phyloP scores from a whole-genome alignment of 2,797 vertebrate species.

The Cyprinella venusta region DNA sequence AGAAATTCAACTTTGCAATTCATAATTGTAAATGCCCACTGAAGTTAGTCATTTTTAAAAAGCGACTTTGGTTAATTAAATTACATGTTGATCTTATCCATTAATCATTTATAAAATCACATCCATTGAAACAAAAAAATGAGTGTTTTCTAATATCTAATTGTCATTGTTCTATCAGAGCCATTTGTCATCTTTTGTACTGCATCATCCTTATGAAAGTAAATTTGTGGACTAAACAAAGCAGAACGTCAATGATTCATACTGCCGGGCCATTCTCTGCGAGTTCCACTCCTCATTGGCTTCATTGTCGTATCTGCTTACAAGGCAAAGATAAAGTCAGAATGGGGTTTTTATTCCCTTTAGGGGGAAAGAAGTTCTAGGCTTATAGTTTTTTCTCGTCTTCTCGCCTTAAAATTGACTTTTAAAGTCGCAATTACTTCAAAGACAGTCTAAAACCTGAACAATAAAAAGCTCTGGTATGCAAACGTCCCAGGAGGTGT shows the following conservation, averaged over 20 bases:
- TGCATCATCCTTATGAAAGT: slow-evolving; percentile 23
- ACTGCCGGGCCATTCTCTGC: slow-evolving; percentile 3
- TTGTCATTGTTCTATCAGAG: slow-evolving; percentile 13
- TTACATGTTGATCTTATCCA: background rate
- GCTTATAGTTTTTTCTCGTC: slow-evolving; percentile 23
- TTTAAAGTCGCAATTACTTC: slow-evolving; percentile 30
- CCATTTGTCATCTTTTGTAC: slow-evolving; percentile 37
- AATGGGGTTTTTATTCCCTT: slow-evolving; percentile 38
- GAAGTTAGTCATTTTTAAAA: background rate
- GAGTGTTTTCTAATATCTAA: slow-evolving; percentile 2
- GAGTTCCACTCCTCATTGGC: slow-evolving; percentile 18
- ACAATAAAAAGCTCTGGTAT: background rate
- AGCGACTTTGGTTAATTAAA: background rate
- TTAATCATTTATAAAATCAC: slow-evolving; percentile 3
- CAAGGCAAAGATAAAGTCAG: slow-evolving; percentile 50
- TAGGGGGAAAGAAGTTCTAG: slow-evolving; percentile 6
- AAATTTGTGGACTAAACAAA: slow-evolving; percentile 39
- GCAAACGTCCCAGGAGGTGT: slow-evolving; percentile 3
- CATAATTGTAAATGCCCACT: slow-evolving; percentile 43
- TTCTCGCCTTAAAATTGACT: slow-evolving; percentile 19
- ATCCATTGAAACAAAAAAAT: slow-evolving; percentile 9
- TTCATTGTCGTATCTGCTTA: slow-evolving; percentile 48
- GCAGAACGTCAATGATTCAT: slow-evolving; percentile 35
- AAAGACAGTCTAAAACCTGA: background rate
- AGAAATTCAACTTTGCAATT: slow-evolving; percentile 40